Percentiles rank a stretch among this genome's conserved stretches.
phyloP scores from a whole-genome alignment of 2,797 vertebrate genomes.

The Anguilla anguilla region DNA sequence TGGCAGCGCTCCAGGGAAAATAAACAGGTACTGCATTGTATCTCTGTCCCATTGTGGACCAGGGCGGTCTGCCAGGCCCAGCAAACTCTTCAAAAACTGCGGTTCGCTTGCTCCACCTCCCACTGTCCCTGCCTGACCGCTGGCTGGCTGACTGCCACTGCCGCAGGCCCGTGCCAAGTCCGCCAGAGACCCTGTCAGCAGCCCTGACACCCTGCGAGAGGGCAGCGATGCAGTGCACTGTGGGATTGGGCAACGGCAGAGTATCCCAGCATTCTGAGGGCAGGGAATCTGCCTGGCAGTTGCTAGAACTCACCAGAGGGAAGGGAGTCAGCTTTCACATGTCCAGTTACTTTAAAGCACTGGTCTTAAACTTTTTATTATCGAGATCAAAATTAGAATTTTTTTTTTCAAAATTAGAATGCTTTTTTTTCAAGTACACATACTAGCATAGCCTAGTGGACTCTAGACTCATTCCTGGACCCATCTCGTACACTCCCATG shows the following conservation, averaged over 20 bases:
- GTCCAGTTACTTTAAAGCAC: not conserved
- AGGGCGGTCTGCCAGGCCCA: slow-evolving; percentile 10
- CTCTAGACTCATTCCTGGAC: too few species aligned
- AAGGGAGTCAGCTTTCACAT: not conserved
- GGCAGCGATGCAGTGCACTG: not conserved
- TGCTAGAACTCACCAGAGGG: not conserved
- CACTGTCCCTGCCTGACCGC: slow-evolving; percentile 27
- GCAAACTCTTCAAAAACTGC: slow-evolving; percentile 28
- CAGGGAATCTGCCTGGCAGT: not conserved
- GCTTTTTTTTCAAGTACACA: too few species aligned
- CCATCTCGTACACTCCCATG: too few species aligned
- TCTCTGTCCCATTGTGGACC: slow-evolving; percentile 15
- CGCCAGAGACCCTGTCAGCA: slow-evolving; percentile 36
- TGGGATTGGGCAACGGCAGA: slow-evolving; percentile 25
- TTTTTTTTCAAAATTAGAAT: too few species aligned
- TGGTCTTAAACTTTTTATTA: not conserved
- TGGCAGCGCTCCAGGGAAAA: slow-evolving; percentile 15
- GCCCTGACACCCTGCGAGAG: slow-evolving; percentile 30
- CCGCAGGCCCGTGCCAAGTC: slow-evolving; percentile 27
- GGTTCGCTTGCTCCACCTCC: slow-evolving; percentile 13
- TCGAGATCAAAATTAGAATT: too few species aligned
- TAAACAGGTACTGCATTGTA: slow-evolving; percentile 32
- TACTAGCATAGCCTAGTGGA: too few species aligned
- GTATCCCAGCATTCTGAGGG: slow-evolving; percentile 14
- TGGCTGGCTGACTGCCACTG: slow-evolving; percentile 32